Base-by-base conservation (phyloP, 2,888 invertebrate species). In the Xestia xanthographa region DNA sequence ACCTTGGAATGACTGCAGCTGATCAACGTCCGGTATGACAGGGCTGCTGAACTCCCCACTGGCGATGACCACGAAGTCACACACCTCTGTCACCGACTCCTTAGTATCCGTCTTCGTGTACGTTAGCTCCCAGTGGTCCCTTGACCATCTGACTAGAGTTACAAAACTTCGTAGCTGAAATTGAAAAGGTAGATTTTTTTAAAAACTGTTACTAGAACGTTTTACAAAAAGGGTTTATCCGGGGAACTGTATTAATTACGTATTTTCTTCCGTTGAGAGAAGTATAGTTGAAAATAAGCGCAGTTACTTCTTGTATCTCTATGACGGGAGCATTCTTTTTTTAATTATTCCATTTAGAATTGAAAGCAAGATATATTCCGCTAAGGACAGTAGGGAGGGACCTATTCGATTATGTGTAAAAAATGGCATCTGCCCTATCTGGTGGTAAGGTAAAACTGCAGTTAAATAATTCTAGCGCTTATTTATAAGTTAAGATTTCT, bases 41-140 rank as follows among this genome's bases (percentile, higher is more conserved):
- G 94, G 94, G 9, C 90, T 90, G 71, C 92, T 91, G 83, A 95
- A 95, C 88, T 97, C 97, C 90, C 98, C 98, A 87, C 97, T 98
- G 87, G 98, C 98, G 11, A 98, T 95, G 82, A 98, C 97, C 9
- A 98, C 95, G 68, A 97, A 97, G 89, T 98, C 97, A 87, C 97
- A 98, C 6, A 90, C 87, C 41, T 95, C 95, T 0, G 95, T 95
- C 26, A 93, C 88, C 17, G 92, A 92, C 56, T 93, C 87, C n/a
- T 93, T 92, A 0, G 94, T 95, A 74, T 94, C 93, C 0, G 97
- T 88, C 83, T 96, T 95, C 83, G 89, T 93, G 74, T 97, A 96
- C 1, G 92, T 94, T 5, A 97, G 91, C 70, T 93, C 91, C 97
- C 97, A 97, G 20, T 93, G 93, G 53, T 92, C 91, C 2, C 87